Conservation (phyloP, 1,140 invertebrate species). For the Calephelis nemesis region DNA sequence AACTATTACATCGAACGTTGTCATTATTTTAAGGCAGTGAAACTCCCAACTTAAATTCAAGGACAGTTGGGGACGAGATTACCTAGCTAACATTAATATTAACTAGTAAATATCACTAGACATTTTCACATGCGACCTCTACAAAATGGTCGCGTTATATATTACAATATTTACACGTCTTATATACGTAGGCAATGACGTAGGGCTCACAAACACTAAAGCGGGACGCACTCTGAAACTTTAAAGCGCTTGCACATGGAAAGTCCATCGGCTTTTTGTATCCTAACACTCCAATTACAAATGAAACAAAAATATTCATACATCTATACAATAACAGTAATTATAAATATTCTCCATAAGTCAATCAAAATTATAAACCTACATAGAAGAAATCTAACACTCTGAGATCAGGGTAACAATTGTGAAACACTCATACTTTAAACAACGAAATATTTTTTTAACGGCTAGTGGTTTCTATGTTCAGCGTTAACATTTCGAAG, state of each 20-base stretch:
- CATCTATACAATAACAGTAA: constrained; percentile 71
- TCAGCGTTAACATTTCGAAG: constrained; percentile 8
- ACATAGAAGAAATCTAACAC: constrained; percentile 71
- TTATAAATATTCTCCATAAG: constrained; percentile 61
- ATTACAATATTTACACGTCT: constrained; percentile 78
- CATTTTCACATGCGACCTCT: constrained; percentile 73
- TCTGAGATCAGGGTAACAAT: constrained; percentile 61
- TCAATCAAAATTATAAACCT: constrained; percentile 70
- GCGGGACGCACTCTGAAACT: constrained; percentile 58
- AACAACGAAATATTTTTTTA: constrained; percentile 51
- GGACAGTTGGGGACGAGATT: constrained; percentile 76
- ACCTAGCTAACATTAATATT: constrained; percentile 76
- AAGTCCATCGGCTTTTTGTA: constrained; percentile 74
- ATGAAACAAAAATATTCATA: constrained; percentile 61
- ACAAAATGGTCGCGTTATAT: constrained; percentile 67
- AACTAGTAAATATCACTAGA: constrained; percentile 77
- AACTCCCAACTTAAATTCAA: constrained; percentile 76
- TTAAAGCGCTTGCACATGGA: constrained; percentile 65
- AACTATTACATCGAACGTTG: constrained; percentile 68
- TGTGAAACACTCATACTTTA: constrained; percentile 48
- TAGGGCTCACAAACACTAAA: constrained; percentile 59
- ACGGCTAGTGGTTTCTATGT: constrained; percentile 21
- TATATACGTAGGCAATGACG: constrained; percentile 61
- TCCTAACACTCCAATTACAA: constrained; percentile 67
- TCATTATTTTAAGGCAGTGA: constrained; percentile 78